phyloP scores from a whole-genome alignment of 2,888 invertebrate genomes.

The Drosophila nigritarsus region DNA sequence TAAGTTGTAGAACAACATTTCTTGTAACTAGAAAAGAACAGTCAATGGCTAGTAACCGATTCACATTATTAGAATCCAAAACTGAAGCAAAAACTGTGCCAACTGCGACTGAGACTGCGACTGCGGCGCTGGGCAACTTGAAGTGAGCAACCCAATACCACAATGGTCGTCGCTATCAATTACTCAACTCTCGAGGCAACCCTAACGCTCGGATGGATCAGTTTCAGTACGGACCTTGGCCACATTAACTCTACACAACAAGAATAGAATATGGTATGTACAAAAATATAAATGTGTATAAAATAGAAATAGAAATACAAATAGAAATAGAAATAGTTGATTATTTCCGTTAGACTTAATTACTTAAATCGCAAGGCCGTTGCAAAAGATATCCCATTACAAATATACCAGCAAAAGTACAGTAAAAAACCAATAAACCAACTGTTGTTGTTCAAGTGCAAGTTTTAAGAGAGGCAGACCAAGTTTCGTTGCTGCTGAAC shows the following conservation, averaged over 20 bases:
- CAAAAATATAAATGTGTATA: conserved; percentile 1
- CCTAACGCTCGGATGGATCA: conserved; percentile 65
- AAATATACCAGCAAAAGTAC: conserved; percentile 22
- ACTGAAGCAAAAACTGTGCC: conserved; percentile 54
- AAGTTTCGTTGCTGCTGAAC: conserved; percentile 36
- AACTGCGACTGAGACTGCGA: conserved; percentile 18
- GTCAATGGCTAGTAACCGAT: conserved; percentile 1
- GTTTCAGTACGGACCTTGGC: conserved; percentile 74
- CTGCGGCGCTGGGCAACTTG: conserved; percentile 10
- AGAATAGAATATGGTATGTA: conserved; percentile 13
- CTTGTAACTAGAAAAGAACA: neutral
- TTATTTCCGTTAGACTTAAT: conserved; percentile 72
- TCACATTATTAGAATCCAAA: conserved; percentile 27
- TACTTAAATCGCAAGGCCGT: conserved; percentile 61
- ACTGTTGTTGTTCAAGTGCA: conserved; percentile 34
- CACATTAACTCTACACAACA: conserved; percentile 61
- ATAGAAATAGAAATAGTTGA: conserved; percentile 47
- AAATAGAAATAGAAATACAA: conserved; percentile 23
- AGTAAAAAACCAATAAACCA: conserved; percentile 21
- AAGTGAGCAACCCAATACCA: conserved; percentile 56
- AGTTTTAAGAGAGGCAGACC: conserved; percentile 15
- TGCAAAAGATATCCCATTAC: conserved; percentile 50
- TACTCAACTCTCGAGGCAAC: conserved; percentile 56
- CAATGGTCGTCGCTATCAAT: conserved; percentile 57
- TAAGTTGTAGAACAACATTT: neutral